These are phyloP conservation scores for Tinea trinotella DNA, from an alignment of 2,888 invertebrate species.

Conservation along the genomic window DNA sequence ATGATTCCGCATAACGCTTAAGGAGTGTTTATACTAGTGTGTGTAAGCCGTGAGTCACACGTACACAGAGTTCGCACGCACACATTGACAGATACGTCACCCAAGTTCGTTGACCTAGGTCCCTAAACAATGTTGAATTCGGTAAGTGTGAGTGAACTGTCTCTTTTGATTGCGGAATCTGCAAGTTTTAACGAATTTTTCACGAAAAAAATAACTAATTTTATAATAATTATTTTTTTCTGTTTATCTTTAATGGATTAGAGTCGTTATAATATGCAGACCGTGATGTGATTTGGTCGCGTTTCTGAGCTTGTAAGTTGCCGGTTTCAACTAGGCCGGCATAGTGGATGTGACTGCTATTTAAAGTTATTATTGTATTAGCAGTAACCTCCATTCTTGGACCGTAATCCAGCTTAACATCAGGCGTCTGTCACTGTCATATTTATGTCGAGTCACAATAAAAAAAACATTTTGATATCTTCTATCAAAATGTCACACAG, in stretches of 20 bases:
- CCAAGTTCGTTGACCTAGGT: conserved; percentile 62
- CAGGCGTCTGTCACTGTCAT: no score
- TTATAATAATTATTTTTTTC: background rate
- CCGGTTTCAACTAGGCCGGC: no score
- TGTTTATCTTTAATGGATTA: background rate
- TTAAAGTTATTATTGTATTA: no score
- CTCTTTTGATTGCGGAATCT: conserved; percentile 52
- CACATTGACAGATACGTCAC: conserved; percentile 54
- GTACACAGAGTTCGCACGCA: conserved; percentile 45
- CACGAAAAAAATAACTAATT: background rate
- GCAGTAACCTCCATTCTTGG: no score
- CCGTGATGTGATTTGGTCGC: no score
- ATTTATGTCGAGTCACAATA: no score
- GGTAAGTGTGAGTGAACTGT: conserved; percentile 71
- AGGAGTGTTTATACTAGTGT: conserved; percentile 36
- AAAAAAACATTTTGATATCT: no score
- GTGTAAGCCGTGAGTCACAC: conserved; percentile 41
- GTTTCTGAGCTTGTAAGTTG: no score
- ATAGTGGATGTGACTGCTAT: no score
- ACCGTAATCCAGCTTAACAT: background rate
- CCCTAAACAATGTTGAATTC: conserved; percentile 72
- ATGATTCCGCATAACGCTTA: conserved; percentile 33
- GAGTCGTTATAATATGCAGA: no score
- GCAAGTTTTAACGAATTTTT: background rate
- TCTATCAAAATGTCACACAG: no score